Base-by-base conservation (phyloP, 2,797 vertebrate species). In the Lepilemur septentrionalis region DNA sequence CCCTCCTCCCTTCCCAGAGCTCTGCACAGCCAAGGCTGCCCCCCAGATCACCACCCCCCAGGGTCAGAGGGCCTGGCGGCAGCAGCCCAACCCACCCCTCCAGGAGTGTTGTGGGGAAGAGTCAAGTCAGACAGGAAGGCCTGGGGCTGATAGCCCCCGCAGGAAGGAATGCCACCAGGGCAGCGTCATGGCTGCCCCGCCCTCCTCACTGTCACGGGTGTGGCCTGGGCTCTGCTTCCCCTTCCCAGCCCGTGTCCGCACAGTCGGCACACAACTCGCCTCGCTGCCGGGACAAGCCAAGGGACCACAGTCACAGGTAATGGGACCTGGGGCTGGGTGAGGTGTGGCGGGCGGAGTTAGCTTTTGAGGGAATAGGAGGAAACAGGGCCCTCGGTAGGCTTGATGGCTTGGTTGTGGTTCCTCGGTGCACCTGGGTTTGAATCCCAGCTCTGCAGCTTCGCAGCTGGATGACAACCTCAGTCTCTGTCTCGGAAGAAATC, bases 271-370 rank as follows among this genome's bases (percentile, higher is more conserved):
- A 18, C 61, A 9, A 87, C 35, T 75, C 2, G 0, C 30, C 38
- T 65, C 0, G 50, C 81, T 82, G 81, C 28, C 43, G 55, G 46
- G 80, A 57, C 52, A 41, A 76, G 79, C 48, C 43, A n/a, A 30
- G 3, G 23, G 80, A 94, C 48, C 69, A 25, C 97, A 97, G 95
- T 35, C 69, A 25, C 97, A 97, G 97, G 97, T 97, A 94, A 93
- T 15, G 93, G 83, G 81, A 28, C 38, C 1, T 4, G 15, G 59
- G 80, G 50, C 20, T 13, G 65, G n/a, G 63, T 5, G 43, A 12
- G 57, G 20, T 2, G 32, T 1, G 8, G 13, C 23, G 18, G 5
- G 35, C 20, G 55, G 43, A n/a, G 13, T 18, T 50, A 4, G 18
- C n/a, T 70, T 75, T 90, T 23, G 70, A 32, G 67, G 69, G 55